Base-by-base conservation (phyloP, 2,797 vertebrate genomes). In the Enteromius radiatus region DNA sequence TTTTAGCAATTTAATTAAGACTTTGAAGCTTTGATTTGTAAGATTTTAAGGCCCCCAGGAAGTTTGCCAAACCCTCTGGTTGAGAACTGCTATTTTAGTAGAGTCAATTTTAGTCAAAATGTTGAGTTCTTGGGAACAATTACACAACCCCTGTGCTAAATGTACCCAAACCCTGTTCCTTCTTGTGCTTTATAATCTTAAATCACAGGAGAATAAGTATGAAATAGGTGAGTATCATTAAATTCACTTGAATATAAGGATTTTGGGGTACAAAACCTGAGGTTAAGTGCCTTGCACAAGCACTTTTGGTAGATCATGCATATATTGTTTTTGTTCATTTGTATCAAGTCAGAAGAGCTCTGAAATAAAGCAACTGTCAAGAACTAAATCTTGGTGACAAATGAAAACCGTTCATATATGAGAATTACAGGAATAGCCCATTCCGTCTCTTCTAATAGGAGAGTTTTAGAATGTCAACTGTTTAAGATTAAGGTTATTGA, bases 201-300 rank as follows among this genome's bases (percentile, higher is more conserved):
- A 26, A 59, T 59, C n/a, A 33, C 15, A 19, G 61, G 6, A 19
- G 26, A 17, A 3, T 17, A 6, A 31, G 28, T 31, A 63, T 15
- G 28, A 33, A 64, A 17, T 64, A 64, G 61, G 6, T 15, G 28
- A 31, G 10, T 59, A 59, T 59, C 54, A 59, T 59, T 59, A 23
- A 26, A 59, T 59, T 63, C 26, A 63, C 23, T 28, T 12, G 23
- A 63, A 28, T 31, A 6, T 15, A 28, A 63, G 26, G 59, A 31
- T n/a, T 23, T 23, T 70, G 8, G 23, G 43, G 14, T 45, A 28
- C 4, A 70, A 1, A 17, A 70, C 43, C 15, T 28, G 23, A 12
- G 8, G 68, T 70, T 11, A 28, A 28, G 21, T 41, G 65, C 33
- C 28, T 67, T 67, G 65, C 36, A 68, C 65, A 68, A 68, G n/a